Evolutionary conservation across 1,140 invertebrate genomes (phyloP), one percentile per base, ranked within the genome.

Genomic region (Gryllus bimaculatus): DNA sequence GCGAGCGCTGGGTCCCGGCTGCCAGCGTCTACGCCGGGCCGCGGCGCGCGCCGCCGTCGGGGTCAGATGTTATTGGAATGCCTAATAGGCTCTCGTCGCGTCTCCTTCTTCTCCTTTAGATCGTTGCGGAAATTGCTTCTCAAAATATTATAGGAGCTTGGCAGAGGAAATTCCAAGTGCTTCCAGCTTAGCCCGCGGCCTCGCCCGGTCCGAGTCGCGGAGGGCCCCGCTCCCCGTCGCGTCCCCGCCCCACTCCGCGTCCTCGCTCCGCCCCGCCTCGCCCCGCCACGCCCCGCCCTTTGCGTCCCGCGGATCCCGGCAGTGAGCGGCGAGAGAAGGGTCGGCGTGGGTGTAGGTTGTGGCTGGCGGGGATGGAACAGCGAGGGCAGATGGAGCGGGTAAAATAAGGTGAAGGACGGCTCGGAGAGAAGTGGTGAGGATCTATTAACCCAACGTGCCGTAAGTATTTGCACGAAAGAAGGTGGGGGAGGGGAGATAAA

Each of bases 61-160:
- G 20, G 74, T 21, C 74, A 48, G 73, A 79, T 75, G 74, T 79
- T 79, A 79, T 79, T 79, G 73, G 39, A 77, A 49, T 20, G 76
- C 39, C 10, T 77, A 77, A 48, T 77, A 77, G 39, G 21, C 21
- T 47, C 48, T 77, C 18, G 12, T 10, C 47, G 18, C 48, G 48
- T 77, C 48, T 77, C 76, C 15, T 77, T 77, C 76, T 77, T 54
- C 76, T 77, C 48, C 76, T 77, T 77, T 77, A 20, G 76, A 77
- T 79, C 73, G 78, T 75, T 74, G 78, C 78, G 78, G 78, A 79
- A 79, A 79, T 79, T 79, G 78, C 78, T 79, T 79, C 78, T 79
- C 78, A 79, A 79, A 79, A 79, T 79, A 79, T 79, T 79, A 79
- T 75, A 79, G 78, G n/a, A 75, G 78, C 78, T 74, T 74, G 78